Evolutionary conservation across 30 jellyfish, hydroid and myxozoan genomes (phyloP).

Genomic region (Nemopilema nomurai): DNA sequence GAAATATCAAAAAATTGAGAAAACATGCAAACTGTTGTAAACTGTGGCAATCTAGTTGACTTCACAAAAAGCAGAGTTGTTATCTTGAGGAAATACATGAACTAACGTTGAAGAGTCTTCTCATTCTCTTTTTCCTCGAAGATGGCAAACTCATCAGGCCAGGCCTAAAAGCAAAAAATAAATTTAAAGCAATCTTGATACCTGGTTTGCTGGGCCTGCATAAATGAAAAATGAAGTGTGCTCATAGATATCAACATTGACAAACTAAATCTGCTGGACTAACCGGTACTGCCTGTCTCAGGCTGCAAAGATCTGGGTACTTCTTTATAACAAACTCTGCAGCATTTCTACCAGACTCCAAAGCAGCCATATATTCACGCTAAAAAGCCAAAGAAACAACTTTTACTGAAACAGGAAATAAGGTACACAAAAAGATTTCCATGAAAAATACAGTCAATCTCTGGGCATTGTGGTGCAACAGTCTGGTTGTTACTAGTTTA

Average conservation of each 20-base stretch:
- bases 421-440: no score
- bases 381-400: conserved; percentile 34
- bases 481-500: no score
- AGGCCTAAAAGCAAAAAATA: conserved; percentile 28
- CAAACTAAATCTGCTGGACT: background rate
- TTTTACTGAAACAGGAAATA: no score
- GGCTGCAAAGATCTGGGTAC: conserved; percentile 80
- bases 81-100: no score
- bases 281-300: conserved; percentile 93
- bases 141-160: conserved; percentile 58
- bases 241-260: no score
- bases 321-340: conserved; percentile 83
- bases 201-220: no score
- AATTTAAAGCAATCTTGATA: background rate
- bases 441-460: background rate
- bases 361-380: conserved; percentile 79
- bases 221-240: no score
- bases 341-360: conserved; percentile 89
- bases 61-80: no score
- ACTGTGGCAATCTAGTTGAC: no score
- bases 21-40: background rate
- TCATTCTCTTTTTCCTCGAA: conserved; percentile 60
- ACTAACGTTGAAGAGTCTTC: conserved; percentile 42
- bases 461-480: no score
- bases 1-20: background rate